Percentiles rank a stretch among this genome's conserved stretches.
phyloP scores from a whole-genome alignment of 2,888 invertebrate genomes.

The Ctenicera cuprea region DNA sequence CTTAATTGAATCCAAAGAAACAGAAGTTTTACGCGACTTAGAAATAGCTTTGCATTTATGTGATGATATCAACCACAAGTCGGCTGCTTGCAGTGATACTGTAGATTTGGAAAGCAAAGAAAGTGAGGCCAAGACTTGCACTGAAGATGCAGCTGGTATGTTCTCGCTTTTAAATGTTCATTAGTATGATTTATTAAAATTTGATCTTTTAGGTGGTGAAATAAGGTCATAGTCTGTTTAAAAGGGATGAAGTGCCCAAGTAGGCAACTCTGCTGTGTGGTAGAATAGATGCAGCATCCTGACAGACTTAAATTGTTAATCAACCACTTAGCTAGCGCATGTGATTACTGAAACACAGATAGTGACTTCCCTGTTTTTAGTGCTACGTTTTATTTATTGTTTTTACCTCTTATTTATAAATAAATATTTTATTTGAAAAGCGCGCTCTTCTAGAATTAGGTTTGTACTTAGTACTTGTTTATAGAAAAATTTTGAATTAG shows the following conservation, averaged over 20 bases:
- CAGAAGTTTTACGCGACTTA: slow-evolving; percentile 94
- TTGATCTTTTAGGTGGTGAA: slow-evolving; percentile 61
- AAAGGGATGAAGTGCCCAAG: slow-evolving; percentile 36
- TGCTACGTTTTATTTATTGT: slow-evolving; percentile 61
- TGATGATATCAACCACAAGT: slow-evolving; percentile 63
- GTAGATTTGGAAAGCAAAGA: slow-evolving; percentile 52
- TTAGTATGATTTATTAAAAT: not conserved
- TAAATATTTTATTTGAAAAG: slow-evolving; percentile 56
- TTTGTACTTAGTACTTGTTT: slow-evolving; percentile 53
- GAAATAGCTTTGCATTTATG: slow-evolving; percentile 84
- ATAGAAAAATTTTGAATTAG: slow-evolving; percentile 25
- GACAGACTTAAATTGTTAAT: slow-evolving; percentile 47
- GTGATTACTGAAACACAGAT: slow-evolving; percentile 62
- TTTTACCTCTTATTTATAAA: slow-evolving; percentile 58
- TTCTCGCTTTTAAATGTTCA: not conserved
- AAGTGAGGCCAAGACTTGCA: slow-evolving; percentile 54
- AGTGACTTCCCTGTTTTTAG: slow-evolving; percentile 61
- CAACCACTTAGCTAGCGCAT: slow-evolving; percentile 60
- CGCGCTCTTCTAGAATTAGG: slow-evolving; percentile 49
- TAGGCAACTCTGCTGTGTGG: slow-evolving; percentile 29
- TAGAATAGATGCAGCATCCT: slow-evolving; percentile 32
- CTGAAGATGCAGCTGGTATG: slow-evolving; percentile 70
- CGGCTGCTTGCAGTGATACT: slow-evolving; percentile 61
- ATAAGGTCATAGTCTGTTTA: slow-evolving; percentile 62
- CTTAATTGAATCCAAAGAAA: slow-evolving; percentile 96